Base-by-base conservation (phyloP, 2,888 invertebrate species). In the Melanchra persicariae region DNA sequence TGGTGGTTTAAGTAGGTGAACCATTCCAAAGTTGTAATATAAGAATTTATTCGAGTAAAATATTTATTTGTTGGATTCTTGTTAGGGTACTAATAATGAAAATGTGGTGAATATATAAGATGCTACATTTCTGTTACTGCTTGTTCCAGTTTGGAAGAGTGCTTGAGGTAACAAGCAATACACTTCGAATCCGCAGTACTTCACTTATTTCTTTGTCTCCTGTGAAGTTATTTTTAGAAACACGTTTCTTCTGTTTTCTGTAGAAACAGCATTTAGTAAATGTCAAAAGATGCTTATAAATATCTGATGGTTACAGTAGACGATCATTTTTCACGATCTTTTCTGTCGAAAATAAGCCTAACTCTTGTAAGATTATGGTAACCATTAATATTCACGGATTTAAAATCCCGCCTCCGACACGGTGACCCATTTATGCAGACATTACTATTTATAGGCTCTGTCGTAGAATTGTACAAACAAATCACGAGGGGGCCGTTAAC, bases 391-490 rank as follows among this genome's bases (percentile, higher is more conserved):
- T 67, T 67, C 51, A 52, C 40, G 37, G 43, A 72, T 76, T 63
- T 67, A 5, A 30, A 70, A 58, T 43, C 57, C 61, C 40, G 4
- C 15, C 55, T 47, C 22, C 51, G 43, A 54, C 54, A 64, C 24
- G 2, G 34, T 65, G 52, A 81, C 59, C 59, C 22, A 61, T 59
- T 64, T 52, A 58, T 34, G 22, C 49, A 67, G n/a, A 30, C 52
- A 43, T 55, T 59, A 64, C 67, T 77, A 77, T 76, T 70, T 54
- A 77, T 63, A 81, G 55, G 24, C 40, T 47, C 12, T 65, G 64
- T 77, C 68, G 30, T 65, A 67, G 65, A 79, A 73, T 73, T 70
- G 65, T 76, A 68, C 57, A 80, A 80, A 76, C 80, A 80, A 80
- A 83, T 81, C 72, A 76, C 62, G 65, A 57, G 62, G 24, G 57